Evolutionary conservation across 64 coral and sea anemone genomes (phyloP).

Genomic region (Montipora cactus): DNA sequence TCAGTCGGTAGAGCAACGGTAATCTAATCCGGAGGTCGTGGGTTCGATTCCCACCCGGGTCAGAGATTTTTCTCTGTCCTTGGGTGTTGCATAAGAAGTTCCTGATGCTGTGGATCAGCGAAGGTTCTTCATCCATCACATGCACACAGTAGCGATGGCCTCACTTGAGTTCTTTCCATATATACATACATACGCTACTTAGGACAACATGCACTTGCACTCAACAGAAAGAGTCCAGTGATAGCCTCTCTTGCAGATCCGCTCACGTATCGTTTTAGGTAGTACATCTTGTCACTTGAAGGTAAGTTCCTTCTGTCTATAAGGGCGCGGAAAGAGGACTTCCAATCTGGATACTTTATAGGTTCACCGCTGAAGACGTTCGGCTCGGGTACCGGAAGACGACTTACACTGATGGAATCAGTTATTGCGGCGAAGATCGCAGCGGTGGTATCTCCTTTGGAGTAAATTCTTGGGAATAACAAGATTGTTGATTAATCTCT

Average conservation of each 20-base stretch:
- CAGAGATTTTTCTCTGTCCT: too few relatives aligned
- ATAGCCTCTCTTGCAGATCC: constrained; percentile 4
- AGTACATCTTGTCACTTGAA: constrained; percentile 28
- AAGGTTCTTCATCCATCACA: too few relatives aligned
- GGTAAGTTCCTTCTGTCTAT: background rate
- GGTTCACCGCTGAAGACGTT: constrained; percentile 12
- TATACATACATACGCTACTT: too few relatives aligned
- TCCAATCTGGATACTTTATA: background rate
- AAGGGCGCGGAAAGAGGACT: background rate
- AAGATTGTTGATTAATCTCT: background rate
- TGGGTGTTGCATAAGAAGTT: too few relatives aligned
- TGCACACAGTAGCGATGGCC: too few relatives aligned
- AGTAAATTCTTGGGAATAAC: background rate
- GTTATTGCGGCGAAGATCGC: background rate
- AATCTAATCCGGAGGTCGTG: too few relatives aligned
- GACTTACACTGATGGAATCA: background rate
- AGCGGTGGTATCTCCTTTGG: too few relatives aligned
- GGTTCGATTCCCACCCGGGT: too few relatives aligned
- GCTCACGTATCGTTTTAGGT: constrained; percentile 4
- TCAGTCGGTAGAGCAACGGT: too few relatives aligned
- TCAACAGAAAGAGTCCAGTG: background rate
- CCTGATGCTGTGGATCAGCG: too few relatives aligned
- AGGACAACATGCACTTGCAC: too few relatives aligned
- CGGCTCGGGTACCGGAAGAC: constrained; percentile 1
- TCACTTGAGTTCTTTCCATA: too few relatives aligned